A percentile compares a stretch with the other conserved stretches of the same genome.
Evolutionary conservation across 2,888 invertebrate genomes (phyloP).

Genomic region (Atrina japonica): DNA sequence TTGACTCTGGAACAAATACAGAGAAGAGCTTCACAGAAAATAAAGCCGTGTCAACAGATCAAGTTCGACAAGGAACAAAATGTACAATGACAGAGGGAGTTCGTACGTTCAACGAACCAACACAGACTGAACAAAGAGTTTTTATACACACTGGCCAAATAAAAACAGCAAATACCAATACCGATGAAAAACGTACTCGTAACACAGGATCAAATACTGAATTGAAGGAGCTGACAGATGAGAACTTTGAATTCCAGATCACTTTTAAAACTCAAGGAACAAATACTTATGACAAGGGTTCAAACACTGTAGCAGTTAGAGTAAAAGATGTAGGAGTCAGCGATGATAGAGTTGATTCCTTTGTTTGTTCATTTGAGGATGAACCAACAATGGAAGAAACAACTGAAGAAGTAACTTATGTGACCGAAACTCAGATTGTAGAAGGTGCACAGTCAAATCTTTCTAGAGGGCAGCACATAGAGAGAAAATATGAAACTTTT

Average conservation of each 20-base stretch:
- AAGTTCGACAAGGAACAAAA: conserved; percentile 54
- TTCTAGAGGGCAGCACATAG: conserved; percentile 18
- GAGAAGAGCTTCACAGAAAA: conserved; percentile 54
- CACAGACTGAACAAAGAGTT: conserved; percentile 70
- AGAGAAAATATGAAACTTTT: conserved; percentile 11
- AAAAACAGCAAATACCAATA: conserved; percentile 61
- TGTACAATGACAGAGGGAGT: conserved; percentile 72
- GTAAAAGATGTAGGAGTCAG: conserved; percentile 53
- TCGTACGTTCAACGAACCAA: conserved; percentile 42
- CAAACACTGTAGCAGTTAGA: conserved; percentile 39
- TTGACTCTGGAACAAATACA: conserved; percentile 73
- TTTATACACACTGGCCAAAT: conserved; percentile 65
- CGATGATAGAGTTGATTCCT: conserved; percentile 58
- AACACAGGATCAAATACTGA: conserved; percentile 67
- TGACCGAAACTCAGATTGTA: conserved; percentile 32
- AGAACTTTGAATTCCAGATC: conserved; percentile 54
- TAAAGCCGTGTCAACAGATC: conserved; percentile 69
- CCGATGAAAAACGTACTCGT: conserved; percentile 51
- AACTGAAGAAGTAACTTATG: conserved; percentile 38
- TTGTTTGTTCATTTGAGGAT: conserved; percentile 56
- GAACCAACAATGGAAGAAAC: conserved; percentile 56
- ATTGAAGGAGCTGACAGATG: conserved; percentile 48
- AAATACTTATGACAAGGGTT: conserved; percentile 40
- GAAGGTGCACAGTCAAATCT: conserved; percentile 25
- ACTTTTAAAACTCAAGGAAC: conserved; percentile 40